Evolutionary conservation across 2,797 vertebrate species (phyloP).

Genomic region (Lagothrix lagotricha): DNA sequence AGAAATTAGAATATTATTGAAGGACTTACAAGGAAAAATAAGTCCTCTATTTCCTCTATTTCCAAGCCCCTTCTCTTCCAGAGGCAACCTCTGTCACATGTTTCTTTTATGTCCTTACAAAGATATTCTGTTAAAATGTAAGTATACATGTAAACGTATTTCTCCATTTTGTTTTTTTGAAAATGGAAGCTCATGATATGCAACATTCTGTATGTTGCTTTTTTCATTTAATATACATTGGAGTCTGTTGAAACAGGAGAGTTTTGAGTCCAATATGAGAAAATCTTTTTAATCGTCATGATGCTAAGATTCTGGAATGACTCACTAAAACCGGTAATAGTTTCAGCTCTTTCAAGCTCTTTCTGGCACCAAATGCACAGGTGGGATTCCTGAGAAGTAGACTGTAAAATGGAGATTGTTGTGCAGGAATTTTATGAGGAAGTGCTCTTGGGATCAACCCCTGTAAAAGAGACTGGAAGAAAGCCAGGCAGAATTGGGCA

Average conservation of each 20-base stretch:
- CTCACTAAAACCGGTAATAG: neutral
- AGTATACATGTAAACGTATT: neutral
- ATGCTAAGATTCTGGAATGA: neutral
- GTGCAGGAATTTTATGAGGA: neutral
- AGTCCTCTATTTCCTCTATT: neutral
- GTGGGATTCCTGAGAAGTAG: neutral
- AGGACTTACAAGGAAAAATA: neutral
- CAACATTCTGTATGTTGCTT: neutral
- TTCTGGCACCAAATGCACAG: neutral
- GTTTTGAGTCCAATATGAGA: neutral
- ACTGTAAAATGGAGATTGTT: neutral
- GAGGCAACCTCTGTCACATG: neutral
- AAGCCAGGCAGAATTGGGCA: neutral
- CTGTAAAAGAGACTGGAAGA: neutral
- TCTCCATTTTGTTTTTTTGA: neutral
- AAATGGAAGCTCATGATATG: neutral
- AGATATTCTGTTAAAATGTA: neutral
- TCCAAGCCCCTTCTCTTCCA: neutral
- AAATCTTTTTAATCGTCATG: neutral
- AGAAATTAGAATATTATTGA: neutral
- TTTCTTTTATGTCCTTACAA: neutral
- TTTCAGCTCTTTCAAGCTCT: neutral
- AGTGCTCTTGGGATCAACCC: neutral
- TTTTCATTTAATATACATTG: neutral
- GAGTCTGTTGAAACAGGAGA: neutral